Evolutionary conservation across 1,140 invertebrate genomes (phyloP).

Genomic region (Tetramorium alpestre): DNA sequence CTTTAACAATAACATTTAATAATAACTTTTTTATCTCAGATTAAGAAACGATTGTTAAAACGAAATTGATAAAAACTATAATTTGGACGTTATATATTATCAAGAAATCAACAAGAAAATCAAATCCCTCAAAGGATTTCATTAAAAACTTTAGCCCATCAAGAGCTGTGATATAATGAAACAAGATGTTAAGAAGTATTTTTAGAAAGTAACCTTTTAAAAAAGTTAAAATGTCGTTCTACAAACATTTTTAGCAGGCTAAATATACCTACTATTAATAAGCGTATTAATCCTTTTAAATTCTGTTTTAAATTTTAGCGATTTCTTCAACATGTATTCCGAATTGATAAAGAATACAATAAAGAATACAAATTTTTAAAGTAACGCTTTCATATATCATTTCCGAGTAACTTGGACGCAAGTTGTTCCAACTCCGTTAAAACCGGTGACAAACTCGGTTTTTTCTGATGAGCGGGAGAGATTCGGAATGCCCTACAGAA

Average conservation of each 20-base stretch:
- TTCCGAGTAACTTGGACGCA: constrained; percentile 16
- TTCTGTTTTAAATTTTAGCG: not conserved
- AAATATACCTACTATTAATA: not conserved
- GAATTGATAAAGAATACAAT: constrained; percentile 5
- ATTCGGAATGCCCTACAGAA: constrained; percentile 77
- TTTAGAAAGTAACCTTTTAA: constrained; percentile 10
- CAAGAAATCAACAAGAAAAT: not conserved
- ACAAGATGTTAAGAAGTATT: not conserved
- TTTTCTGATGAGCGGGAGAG: constrained; percentile 60
- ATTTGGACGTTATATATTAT: not conserved
- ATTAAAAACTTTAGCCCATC: not conserved
- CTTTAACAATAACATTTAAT: not conserved
- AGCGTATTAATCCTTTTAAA: not conserved
- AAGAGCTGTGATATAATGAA: not conserved
- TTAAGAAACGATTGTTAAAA: not conserved
- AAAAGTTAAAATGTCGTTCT: not conserved
- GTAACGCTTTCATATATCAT: constrained; percentile 41
- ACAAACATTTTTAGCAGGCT: not conserved
- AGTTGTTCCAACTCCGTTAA: constrained; percentile 10
- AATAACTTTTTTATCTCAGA: not conserved
- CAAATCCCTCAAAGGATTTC: not conserved
- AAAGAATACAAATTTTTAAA: not conserved
- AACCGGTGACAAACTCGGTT: constrained; percentile 45
- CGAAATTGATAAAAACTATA: not conserved
- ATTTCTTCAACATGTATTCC: not conserved